These are phyloP conservation scores for Chaetogeoica ovagalla DNA, from an alignment of 2,888 invertebrate genomes.

Conservation along the genomic window DNA sequence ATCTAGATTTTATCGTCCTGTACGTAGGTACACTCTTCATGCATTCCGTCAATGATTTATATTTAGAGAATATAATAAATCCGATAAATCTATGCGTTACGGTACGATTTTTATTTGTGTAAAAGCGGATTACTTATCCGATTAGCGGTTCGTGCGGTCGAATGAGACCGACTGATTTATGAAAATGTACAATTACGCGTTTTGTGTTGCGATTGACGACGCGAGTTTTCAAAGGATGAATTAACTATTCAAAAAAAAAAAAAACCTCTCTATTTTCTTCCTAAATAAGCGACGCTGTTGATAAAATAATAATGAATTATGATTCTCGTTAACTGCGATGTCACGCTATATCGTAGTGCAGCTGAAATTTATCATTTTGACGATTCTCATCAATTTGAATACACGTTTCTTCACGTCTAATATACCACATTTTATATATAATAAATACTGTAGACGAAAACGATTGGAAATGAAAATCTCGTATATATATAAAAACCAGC, in stretches of 20 bases:
- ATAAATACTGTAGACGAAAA: too few relatives aligned
- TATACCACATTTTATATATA: too few relatives aligned
- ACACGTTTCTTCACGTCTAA: too few relatives aligned
- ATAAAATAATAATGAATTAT: too few relatives aligned
- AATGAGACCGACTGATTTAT: constrained; percentile 8
- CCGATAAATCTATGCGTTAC: background rate
- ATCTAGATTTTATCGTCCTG: constrained; percentile 16
- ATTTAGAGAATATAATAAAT: background rate
- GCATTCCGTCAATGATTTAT: constrained; percentile 5
- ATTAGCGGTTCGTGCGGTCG: constrained; percentile 3
- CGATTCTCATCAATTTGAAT: too few relatives aligned
- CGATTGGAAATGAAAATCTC: too few relatives aligned
- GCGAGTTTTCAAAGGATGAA: background rate
- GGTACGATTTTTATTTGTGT: background rate
- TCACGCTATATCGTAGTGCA: too few relatives aligned
- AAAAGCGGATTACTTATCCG: background rate
- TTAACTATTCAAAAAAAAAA: background rate
- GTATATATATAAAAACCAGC: too few relatives aligned
- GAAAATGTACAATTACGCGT: background rate
- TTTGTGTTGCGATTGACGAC: background rate
- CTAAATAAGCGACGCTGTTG: too few relatives aligned
- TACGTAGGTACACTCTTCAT: background rate
- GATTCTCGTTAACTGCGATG: too few relatives aligned
- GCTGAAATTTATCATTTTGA: too few relatives aligned
- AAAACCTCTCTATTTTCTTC: too few relatives aligned